A percentile compares a stretch with the other conserved stretches of the same genome.
These are phyloP conservation scores for Cyanoliseus patagonus DNA, from an alignment of 2,113 vertebrate species.

Conservation along the genomic window DNA sequence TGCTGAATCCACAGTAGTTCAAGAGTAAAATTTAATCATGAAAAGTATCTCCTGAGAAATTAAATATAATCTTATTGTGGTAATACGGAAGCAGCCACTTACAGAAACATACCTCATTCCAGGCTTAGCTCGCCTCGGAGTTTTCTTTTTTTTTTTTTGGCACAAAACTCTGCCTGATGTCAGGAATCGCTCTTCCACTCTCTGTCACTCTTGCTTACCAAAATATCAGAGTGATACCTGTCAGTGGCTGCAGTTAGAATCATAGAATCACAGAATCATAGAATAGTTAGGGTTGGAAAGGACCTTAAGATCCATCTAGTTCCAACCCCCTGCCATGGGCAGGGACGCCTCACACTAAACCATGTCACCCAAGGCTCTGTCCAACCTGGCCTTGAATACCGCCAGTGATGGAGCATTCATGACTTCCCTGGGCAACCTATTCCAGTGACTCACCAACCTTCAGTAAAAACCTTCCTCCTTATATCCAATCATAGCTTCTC, in stretches of 20 bases:
- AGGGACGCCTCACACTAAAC: not conserved
- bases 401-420: too few species aligned
- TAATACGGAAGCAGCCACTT: not conserved
- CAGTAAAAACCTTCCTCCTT: too few species aligned
- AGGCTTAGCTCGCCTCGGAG: not conserved
- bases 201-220: not conserved
- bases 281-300: not conserved
- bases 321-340: not conserved
- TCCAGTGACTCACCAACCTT: too few species aligned
- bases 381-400: too few species aligned
- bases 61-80: not conserved
- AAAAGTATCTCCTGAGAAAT: not conserved
- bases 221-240: not conserved
- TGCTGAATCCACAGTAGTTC: not conserved
- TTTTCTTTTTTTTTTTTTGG: not conserved
- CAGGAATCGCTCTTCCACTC: not conserved
- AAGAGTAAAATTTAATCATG: slow-evolving; percentile 29
- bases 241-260: not conserved
- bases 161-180: not conserved
- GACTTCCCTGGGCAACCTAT: too few species aligned
- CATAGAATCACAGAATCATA: not conserved
- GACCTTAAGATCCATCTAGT: not conserved
- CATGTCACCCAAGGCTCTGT: too few species aligned
- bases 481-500: too few species aligned
- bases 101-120: not conserved